Conservation (phyloP, 2,797 vertebrate genomes). For the Mastacembelus armatus region DNA sequence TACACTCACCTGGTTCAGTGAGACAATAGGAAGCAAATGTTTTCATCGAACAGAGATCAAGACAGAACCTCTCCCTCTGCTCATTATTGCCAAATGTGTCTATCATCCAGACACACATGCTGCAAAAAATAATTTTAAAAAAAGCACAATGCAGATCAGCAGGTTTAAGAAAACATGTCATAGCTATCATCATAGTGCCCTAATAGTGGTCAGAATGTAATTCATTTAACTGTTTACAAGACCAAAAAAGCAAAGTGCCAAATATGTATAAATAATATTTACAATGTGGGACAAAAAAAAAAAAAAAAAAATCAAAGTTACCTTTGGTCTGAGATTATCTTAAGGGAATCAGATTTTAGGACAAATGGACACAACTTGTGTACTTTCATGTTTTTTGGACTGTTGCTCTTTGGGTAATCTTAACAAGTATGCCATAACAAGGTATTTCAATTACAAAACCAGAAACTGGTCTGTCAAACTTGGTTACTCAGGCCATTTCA, state of each 20-base stretch:
- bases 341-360: not conserved
- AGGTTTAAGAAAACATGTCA: not conserved
- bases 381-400: not conserved
- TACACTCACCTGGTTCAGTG: slow-evolving; percentile 92
- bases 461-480: not conserved
- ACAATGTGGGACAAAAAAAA: too few species aligned
- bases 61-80: slow-evolving; percentile 91
- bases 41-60: slow-evolving; percentile 92
- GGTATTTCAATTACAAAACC: not conserved
- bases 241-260: too few species aligned
- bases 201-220: not conserved
- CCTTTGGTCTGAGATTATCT: too few species aligned
- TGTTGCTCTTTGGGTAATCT: not conserved
- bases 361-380: not conserved
- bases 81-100: slow-evolving; percentile 91
- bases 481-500: too few species aligned
- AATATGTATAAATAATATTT: too few species aligned
- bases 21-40: slow-evolving; percentile 97
- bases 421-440: not conserved
- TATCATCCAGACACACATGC: slow-evolving; percentile 98
- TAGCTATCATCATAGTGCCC: not conserved
- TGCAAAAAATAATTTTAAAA: slow-evolving; percentile 75
- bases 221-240: not conserved
- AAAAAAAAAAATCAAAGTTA: too few species aligned
- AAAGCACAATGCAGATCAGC: not conserved